phyloP scores from a whole-genome alignment of 2,888 invertebrate species.

The Lysandra bellargus region DNA sequence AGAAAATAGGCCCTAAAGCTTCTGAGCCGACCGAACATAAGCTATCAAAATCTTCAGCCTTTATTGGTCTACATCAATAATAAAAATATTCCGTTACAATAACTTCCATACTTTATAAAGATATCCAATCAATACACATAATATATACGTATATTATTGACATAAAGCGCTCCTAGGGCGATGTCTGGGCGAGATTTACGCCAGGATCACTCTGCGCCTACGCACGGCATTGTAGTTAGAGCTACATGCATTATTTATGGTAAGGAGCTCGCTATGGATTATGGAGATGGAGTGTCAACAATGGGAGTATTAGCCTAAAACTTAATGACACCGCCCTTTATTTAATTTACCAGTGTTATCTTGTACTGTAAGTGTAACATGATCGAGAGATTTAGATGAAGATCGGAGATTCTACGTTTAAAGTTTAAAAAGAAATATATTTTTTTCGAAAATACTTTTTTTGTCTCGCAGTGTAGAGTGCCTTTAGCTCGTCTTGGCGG shows the following conservation, averaged over 20 bases:
- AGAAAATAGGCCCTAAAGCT: no score
- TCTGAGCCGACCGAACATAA: no score
- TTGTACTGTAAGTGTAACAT: not conserved
- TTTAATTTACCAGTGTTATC: not conserved
- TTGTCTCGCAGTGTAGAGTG: no score
- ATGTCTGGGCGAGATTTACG: constrained; percentile 67
- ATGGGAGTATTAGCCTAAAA: constrained; percentile 50
- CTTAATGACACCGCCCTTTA: constrained; percentile 12
- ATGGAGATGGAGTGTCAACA: constrained; percentile 75
- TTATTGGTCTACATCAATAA: no score
- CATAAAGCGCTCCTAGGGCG: constrained; percentile 45
- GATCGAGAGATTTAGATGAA: no score
- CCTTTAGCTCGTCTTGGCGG: no score
- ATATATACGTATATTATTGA: constrained; percentile 32
- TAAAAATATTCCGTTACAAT: not conserved
- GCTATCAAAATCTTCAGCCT: no score
- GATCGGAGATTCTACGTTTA: no score
- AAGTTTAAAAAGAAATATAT: no score
- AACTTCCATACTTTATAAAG: not conserved
- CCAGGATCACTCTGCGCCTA: constrained; percentile 74
- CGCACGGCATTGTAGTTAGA: constrained; percentile 71
- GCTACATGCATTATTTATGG: constrained; percentile 79
- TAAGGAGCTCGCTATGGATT: constrained; percentile 78
- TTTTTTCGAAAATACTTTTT: no score
- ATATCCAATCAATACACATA: constrained; percentile 28